Conservation (phyloP, 2,113 vertebrate species). For the Saccopteryx leptura region DNA sequence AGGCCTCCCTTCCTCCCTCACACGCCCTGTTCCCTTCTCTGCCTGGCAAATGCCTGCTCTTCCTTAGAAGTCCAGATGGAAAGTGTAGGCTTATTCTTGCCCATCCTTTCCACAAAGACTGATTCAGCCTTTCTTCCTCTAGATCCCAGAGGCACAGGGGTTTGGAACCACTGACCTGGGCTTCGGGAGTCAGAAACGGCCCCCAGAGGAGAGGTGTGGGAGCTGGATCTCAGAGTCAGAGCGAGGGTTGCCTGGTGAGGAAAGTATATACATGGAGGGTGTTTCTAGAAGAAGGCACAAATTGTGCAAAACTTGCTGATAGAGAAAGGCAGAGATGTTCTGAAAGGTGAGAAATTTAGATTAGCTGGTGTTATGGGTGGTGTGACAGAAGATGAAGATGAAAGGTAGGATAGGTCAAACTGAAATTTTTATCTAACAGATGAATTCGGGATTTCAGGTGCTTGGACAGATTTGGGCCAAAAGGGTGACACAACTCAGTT, state of each 20-base stretch:
- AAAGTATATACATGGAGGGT: background rate
- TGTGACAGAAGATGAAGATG: background rate
- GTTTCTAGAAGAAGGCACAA: background rate
- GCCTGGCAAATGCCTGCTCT: background rate
- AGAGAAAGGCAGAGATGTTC: background rate
- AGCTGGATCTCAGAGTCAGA: background rate
- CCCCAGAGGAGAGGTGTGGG: background rate
- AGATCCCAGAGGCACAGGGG: background rate
- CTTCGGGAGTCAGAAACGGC: background rate
- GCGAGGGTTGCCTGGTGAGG: background rate
- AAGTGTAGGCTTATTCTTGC: background rate
- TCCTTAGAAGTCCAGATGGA: background rate
- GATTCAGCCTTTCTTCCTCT: background rate
- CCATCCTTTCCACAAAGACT: background rate
- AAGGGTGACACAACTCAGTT: background rate
- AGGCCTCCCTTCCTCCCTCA: background rate
- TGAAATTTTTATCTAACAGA: background rate
- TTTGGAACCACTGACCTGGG: background rate
- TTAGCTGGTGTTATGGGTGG: background rate
- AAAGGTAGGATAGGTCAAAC: fast-evolving
- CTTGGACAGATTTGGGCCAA: background rate
- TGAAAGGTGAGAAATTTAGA: background rate
- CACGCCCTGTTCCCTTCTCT: background rate
- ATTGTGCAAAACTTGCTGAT: no score
- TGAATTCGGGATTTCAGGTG: background rate